Base-by-base conservation (phyloP, 2,797 vertebrate species). In the Sebastes flavidus region DNA sequence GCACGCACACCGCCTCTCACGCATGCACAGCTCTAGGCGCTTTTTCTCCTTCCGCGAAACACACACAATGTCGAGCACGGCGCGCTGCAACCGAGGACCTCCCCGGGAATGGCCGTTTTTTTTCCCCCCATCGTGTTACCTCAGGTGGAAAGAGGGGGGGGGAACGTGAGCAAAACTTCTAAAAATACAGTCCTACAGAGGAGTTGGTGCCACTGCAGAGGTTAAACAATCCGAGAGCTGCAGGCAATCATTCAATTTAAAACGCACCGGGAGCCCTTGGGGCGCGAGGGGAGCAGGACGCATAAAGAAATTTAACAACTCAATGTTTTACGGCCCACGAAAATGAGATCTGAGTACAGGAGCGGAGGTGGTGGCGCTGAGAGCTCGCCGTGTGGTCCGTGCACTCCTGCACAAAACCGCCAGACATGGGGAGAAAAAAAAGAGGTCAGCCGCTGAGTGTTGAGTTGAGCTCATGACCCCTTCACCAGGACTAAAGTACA, bases 191-290 rank as follows among this genome's bases (percentile, higher is more conserved):
- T 92, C 85, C 91, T 77, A 75, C 84, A 75, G 88, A 92, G 90
- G 91, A 91, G 89, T 83, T 16, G 62, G 90, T 85, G 85, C 90
- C 90, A 91, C 90, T 61, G 92, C 92, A 87, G 92, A 95, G 95
- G 94, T 96, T 94, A 95, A 95, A 94, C 94, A 94, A 94, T 94
- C 93, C 80, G 83, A 93, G 90, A 92, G 94, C 95, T 95, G 93
- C 92, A 93, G 95, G 94, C 95, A 94, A 95, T 95, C 95, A 95
- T 95, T 96, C 95, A 95, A 93, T 95, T 96, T 95, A 94, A 95
- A 95, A 94, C 91, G 79, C 93, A 86, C 92, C 91, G 66, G 93
- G 94, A 93, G 92, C 93, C 93, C 90, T 93, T 89, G 91, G 90
- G 91, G 90, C 78, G 69, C 75, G 20, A 80, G 90, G 91, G 85